Conservation (phyloP, 2,113 vertebrate species). For the Cettia cetti region DNA sequence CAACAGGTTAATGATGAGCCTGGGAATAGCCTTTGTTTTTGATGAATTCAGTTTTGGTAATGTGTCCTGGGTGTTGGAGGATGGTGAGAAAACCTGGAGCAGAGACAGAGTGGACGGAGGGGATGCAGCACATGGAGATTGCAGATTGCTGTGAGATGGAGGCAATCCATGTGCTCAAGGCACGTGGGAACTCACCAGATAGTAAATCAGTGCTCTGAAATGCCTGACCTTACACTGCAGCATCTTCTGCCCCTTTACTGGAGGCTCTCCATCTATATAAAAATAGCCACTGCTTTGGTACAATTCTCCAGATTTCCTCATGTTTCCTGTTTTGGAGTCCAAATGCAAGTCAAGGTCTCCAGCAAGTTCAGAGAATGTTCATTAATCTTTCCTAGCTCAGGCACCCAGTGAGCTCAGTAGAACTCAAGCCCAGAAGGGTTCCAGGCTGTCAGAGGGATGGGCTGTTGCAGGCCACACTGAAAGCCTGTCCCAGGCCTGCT, state of each 20-base stretch:
- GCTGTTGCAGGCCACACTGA: neutral
- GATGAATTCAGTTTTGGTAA: neutral
- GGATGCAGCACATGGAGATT: neutral
- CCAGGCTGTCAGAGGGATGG: neutral
- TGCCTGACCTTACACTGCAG: neutral
- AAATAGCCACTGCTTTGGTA: neutral
- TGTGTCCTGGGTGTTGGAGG: neutral
- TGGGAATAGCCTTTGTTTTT: neutral
- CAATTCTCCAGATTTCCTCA: neutral
- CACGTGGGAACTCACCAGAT: neutral
- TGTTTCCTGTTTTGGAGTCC: neutral
- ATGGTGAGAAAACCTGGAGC: neutral
- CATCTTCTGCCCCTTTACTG: neutral
- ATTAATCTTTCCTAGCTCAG: neutral
- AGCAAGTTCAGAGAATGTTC: neutral
- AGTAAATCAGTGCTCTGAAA: neutral
- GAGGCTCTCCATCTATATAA: neutral
- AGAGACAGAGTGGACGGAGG: neutral
- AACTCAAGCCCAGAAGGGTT: neutral
- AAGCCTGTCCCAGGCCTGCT: neutral
- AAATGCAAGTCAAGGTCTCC: neutral
- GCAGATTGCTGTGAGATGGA: neutral
- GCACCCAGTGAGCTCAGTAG: neutral
- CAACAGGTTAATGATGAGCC: neutral
- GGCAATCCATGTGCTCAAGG: neutral